Evolutionary conservation across 2,113 vertebrate species (phyloP).

Genomic region (Pterocles burchelli): DNA sequence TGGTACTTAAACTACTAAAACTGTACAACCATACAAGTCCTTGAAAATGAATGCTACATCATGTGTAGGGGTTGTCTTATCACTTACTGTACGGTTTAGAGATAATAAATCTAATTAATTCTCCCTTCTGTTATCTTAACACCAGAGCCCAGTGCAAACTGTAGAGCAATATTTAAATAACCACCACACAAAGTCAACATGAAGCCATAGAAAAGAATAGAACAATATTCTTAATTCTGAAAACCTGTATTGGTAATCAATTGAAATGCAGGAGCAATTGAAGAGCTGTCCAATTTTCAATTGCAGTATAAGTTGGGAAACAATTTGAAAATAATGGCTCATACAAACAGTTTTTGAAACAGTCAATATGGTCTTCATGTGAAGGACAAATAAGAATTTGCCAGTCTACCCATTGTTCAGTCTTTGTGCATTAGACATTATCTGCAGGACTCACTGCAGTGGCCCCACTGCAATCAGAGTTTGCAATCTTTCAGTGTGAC

Average conservation of each 20-base stretch:
- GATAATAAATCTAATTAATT: conserved; percentile 84
- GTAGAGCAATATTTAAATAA: conserved; percentile 88
- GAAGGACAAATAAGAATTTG: conserved; percentile 92
- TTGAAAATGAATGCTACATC: conserved; percentile 62
- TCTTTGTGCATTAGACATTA: conserved; percentile 67
- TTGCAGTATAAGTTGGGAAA: conserved; percentile 95
- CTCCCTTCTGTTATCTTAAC: conserved; percentile 77
- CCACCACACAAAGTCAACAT: conserved; percentile 77
- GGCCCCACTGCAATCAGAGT: neutral
- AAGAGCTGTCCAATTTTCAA: conserved; percentile 98
- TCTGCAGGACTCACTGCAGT: conserved; percentile 44
- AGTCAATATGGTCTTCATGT: conserved; percentile 91
- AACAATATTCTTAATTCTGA: conserved; percentile 84
- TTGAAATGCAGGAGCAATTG: conserved; percentile 90
- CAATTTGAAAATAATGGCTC: conserved; percentile 98
- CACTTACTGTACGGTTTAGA: conserved; percentile 62
- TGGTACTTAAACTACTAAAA: neutral
- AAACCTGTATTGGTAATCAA: conserved; percentile 97
- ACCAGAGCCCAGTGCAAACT: conserved; percentile 60
- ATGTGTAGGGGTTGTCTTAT: conserved; percentile 27
- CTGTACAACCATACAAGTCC: conserved; percentile 53
- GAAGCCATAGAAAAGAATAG: conserved; percentile 74
- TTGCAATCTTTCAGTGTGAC: neutral
- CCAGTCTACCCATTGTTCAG: conserved; percentile 53
- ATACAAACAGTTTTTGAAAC: conserved; percentile 85